These are phyloP conservation scores for Furnarius figulus DNA, from an alignment of 2,113 vertebrate genomes.

Conservation along the genomic window DNA sequence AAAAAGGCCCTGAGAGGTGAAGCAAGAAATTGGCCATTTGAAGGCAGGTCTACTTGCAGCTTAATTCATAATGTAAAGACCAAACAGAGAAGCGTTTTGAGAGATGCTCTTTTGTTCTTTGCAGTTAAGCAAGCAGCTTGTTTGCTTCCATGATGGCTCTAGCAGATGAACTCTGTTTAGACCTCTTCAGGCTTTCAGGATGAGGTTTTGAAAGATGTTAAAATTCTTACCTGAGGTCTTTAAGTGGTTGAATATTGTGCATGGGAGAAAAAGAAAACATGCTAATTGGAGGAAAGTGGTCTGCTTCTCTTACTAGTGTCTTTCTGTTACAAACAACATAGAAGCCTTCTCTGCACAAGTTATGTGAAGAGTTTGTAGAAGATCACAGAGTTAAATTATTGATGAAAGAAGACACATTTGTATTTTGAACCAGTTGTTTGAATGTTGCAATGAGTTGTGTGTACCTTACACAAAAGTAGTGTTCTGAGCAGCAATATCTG, in stretches of 20 bases:
- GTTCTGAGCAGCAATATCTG: neutral
- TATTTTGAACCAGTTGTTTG: neutral
- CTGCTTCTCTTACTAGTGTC: neutral
- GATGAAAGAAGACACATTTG: neutral
- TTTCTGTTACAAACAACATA: neutral
- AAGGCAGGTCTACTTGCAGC: neutral
- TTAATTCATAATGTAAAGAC: neutral
- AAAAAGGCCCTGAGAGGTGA: neutral
- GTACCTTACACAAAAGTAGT: neutral
- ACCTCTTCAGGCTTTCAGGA: neutral
- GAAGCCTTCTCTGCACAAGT: neutral
- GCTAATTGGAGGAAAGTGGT: neutral
- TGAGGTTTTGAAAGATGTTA: neutral
- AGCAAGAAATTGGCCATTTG: neutral
- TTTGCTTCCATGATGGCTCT: neutral
- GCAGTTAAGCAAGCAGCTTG: neutral
- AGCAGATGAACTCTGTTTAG: neutral
- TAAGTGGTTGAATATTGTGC: neutral
- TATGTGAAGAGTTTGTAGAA: neutral
- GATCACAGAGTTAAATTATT: neutral
- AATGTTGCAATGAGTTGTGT: neutral
- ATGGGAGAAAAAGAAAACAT: neutral
- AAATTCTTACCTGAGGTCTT: neutral
- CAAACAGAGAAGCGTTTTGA: neutral
- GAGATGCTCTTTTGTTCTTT: slow-evolving; percentile 9